These are phyloP conservation scores for Chaenocephalus aceratus DNA, from an alignment of 2,113 vertebrate genomes.

Conservation along the genomic window DNA sequence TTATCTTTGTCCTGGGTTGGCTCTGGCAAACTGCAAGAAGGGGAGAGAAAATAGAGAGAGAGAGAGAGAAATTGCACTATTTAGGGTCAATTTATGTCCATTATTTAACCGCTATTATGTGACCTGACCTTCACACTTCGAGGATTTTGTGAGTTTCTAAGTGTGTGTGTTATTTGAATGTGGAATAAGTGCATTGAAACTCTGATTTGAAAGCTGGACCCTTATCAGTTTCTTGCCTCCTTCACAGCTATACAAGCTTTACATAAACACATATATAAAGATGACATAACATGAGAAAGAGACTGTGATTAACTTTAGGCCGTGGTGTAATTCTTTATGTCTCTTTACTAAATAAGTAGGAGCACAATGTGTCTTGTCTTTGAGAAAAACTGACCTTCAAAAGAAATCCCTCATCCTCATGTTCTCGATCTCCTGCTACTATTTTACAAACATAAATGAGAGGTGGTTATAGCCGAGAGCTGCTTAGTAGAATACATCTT, in stretches of 20 bases:
- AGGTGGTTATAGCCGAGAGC: too few relatives aligned
- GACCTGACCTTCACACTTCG: neutral
- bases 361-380: neutral
- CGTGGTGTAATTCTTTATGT: neutral
- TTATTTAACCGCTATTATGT: neutral
- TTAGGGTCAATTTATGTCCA: neutral
- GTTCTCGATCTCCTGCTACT: too few relatives aligned
- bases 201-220: neutral
- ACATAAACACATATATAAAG: slow-evolving; percentile 22
- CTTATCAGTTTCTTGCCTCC: slow-evolving; percentile 14
- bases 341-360: neutral
- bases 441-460: too few relatives aligned
- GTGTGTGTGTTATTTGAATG: neutral
- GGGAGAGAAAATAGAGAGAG: too few relatives aligned
- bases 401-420: neutral
- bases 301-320: neutral
- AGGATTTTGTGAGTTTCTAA: neutral
- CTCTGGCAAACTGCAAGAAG: neutral
- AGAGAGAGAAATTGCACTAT: neutral
- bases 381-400: neutral
- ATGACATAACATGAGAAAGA: neutral
- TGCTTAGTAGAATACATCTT: neutral
- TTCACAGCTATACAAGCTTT: slow-evolving; percentile 8
- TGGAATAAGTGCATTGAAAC: neutral
- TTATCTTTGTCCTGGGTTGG: neutral